Percentiles rank a stretch among this genome's conserved stretches.
Conservation (phyloP, 2,797 vertebrate species). For the Sardinella longiceps region DNA sequence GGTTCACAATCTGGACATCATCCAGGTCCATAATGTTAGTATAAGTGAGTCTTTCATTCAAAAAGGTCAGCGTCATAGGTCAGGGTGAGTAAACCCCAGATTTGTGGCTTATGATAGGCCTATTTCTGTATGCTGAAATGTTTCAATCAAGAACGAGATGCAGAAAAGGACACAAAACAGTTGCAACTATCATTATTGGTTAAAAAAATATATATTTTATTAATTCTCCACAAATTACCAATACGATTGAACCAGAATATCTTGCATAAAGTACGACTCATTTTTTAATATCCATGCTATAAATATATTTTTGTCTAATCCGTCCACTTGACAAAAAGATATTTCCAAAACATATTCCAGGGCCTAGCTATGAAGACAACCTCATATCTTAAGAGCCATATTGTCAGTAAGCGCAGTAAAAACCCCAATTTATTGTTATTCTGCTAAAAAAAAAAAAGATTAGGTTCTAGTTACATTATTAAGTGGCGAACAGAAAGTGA, state of each 20-base stretch:
- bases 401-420: not conserved
- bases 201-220: not conserved
- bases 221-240: not conserved
- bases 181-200: not conserved
- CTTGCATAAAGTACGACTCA: not conserved
- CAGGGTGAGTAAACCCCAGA: not conserved
- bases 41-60: not conserved
- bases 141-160: not conserved
- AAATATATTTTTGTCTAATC: too few species aligned
- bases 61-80: conserved; percentile 18
- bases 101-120: too few species aligned
- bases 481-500: not conserved
- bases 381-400: not conserved
- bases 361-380: not conserved
- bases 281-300: too few species aligned
- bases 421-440: not conserved
- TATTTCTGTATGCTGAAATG: not conserved
- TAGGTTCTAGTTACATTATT: not conserved
- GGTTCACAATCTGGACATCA: not conserved
- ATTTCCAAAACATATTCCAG: not conserved
- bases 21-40: not conserved
- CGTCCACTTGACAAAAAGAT: too few species aligned
- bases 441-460: not conserved
- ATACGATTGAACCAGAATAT: not conserved
- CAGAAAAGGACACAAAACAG: not conserved